Percentiles rank a stretch among this genome's conserved stretches.
phyloP scores from a whole-genome alignment of 35 echinoderm and acorn worm genomes.

The Antedon bifida region DNA sequence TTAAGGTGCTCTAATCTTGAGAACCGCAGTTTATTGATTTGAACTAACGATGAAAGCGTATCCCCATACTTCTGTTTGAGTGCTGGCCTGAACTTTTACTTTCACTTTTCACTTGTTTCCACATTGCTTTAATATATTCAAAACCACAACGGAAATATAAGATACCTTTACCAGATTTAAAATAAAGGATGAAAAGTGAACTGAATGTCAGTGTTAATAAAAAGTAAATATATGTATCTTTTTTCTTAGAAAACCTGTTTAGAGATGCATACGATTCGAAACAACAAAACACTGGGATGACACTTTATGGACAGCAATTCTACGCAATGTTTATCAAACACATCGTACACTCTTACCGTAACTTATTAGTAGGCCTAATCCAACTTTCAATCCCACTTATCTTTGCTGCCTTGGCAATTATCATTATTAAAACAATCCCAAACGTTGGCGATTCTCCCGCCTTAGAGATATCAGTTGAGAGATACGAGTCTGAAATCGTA shows the following conservation, averaged over 20 bases:
- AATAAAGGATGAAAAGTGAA: too few species aligned
- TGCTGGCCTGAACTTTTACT: too few species aligned
- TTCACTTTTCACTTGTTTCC: too few species aligned
- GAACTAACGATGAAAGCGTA: too few species aligned
- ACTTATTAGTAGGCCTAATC: constrained; percentile 28
- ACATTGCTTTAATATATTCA: too few species aligned
- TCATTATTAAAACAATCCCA: constrained; percentile 25
- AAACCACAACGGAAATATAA: too few species aligned
- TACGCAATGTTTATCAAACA: constrained; percentile 63
- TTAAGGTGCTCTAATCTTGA: too few species aligned
- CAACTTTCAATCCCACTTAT: constrained; percentile 41
- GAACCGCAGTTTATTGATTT: too few species aligned
- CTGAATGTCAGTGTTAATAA: neutral
- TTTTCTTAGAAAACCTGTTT: neutral
- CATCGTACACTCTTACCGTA: constrained; percentile 50
- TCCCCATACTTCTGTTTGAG: too few species aligned
- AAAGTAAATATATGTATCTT: neutral
- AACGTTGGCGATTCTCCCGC: constrained; percentile 2
- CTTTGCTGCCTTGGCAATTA: constrained; percentile 21
- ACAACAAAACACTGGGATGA: constrained; percentile 21
- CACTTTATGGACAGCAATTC: constrained; percentile 72
- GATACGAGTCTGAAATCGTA: constrained; percentile 18
- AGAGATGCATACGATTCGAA: neutral
- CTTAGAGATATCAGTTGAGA: constrained; percentile 17
- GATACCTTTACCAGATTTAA: too few species aligned